Evolutionary conservation across 2,888 invertebrate genomes (phyloP), one percentile per base, ranked within the genome.

Genomic region (Furcula furcula): DNA sequence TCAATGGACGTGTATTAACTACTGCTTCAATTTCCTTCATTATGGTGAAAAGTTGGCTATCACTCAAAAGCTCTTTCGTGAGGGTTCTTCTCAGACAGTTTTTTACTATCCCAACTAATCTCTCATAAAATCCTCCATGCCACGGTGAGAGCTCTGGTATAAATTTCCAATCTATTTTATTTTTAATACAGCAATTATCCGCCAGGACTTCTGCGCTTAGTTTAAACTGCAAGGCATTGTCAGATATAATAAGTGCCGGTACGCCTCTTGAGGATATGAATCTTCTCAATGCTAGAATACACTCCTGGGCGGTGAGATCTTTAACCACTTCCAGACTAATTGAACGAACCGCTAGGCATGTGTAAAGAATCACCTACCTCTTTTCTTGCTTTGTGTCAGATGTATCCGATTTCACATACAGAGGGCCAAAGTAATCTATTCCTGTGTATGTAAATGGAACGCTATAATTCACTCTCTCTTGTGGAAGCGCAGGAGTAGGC

Each of bases 321-420:
- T 45, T 43, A 0, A 55, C 52, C 0, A 55, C 37, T 32, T 59
- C 54, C 26, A 59, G 12, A 28, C 55, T 54, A 7, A 59, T 34
- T 1, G 55, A 52, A 34, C 54, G 41, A 4, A 56, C 37, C 6
- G 54, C 38, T 11, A 61, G 48, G 34, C 23, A 23, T 1, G 23
- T 23, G 12, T 6, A 23, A 1, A 23, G 11, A 5, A 2, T 4
- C 7, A 23, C 12, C 23, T 12, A 11, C 1, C 23, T 2, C 6
- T 23, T 23, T 5, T 23, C 23, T n/a, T 4, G 5, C 2, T 10
- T 12, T 23, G 11, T 12, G 2, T 4, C 6, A 7, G 18, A 2
- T 2, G 18, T 4, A 2, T 21, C 21, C 4, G 3, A 4, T 2
- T 6, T 7, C 6, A 23, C 23, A 11, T 11, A 11, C 2, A 23